Conservation (phyloP, 2,797 vertebrate species). For the Lepilemur ruficaudatus region DNA sequence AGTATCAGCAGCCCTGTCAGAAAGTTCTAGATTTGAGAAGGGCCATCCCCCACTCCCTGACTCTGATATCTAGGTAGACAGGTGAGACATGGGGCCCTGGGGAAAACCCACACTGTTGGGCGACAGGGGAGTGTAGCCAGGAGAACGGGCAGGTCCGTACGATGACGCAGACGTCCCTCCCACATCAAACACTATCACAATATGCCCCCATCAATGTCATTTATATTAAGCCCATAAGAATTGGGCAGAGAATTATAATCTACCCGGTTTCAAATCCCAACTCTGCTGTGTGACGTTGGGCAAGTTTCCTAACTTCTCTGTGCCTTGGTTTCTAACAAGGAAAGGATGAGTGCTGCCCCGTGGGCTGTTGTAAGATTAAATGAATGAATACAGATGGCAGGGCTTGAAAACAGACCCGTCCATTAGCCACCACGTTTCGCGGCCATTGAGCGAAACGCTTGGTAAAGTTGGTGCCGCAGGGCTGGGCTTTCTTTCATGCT, state of each 20-base stretch:
- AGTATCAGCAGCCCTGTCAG: not conserved
- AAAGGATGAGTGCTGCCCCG: not conserved
- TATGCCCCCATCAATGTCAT: accelerated
- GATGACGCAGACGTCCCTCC: too few species aligned
- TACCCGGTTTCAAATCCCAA: not conserved
- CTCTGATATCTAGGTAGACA: not conserved
- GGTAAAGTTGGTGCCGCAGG: not conserved
- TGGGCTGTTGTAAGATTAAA: not conserved
- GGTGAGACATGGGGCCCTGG: not conserved
- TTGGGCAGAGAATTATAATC: not conserved
- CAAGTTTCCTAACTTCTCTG: not conserved
- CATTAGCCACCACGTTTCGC: accelerated
- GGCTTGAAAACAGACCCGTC: not conserved
- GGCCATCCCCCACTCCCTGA: too few species aligned
- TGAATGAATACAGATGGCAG: not conserved
- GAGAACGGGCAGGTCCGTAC: not conserved
- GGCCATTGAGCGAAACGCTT: not conserved
- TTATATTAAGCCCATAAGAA: not conserved
- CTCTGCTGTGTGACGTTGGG: not conserved
- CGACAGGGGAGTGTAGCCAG: too few species aligned
- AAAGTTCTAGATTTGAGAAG: not conserved
- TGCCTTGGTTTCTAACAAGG: not conserved
- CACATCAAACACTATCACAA: not conserved
- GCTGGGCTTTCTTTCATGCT: not conserved
- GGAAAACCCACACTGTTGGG: not conserved